These are phyloP conservation scores for Platanista minor DNA, from an alignment of 2,113 vertebrate genomes.

Conservation along the genomic window DNA sequence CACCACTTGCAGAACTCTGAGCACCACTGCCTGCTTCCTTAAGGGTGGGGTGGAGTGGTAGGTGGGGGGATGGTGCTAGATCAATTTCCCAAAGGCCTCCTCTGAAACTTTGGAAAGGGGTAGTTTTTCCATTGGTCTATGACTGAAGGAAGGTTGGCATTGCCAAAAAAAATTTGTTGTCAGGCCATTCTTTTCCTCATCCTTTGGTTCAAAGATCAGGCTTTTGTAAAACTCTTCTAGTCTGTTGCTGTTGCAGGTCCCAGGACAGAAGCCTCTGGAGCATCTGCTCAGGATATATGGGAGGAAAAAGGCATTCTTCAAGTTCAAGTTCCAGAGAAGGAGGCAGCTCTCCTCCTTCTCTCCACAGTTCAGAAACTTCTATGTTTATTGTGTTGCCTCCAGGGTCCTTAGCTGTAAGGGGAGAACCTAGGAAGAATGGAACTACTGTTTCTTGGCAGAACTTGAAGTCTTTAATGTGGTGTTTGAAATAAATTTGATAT, in stretches of 20 bases:
- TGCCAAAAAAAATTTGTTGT: background rate
- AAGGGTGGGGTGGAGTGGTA: background rate
- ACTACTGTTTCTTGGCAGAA: background rate
- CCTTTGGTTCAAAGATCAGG: background rate
- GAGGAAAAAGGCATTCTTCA: background rate
- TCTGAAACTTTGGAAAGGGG: background rate
- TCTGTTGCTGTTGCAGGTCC: background rate
- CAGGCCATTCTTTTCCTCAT: background rate
- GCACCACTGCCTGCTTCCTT: no score
- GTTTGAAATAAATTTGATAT: background rate
- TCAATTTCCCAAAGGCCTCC: background rate
- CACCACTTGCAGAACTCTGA: background rate
- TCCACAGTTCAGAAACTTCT: background rate
- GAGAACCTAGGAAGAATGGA: background rate
- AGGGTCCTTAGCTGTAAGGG: background rate
- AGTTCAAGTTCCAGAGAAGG: background rate
- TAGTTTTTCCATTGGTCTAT: background rate
- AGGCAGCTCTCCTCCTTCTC: no score
- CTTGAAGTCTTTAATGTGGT: background rate
- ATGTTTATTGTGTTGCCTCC: background rate
- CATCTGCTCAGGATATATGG: no score
- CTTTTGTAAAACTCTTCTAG: background rate
- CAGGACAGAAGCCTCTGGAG: accelerated
- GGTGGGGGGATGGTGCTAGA: background rate
- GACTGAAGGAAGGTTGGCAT: background rate